Base-by-base conservation (phyloP, 2,888 invertebrate genomes). In the Nezara viridula region DNA sequence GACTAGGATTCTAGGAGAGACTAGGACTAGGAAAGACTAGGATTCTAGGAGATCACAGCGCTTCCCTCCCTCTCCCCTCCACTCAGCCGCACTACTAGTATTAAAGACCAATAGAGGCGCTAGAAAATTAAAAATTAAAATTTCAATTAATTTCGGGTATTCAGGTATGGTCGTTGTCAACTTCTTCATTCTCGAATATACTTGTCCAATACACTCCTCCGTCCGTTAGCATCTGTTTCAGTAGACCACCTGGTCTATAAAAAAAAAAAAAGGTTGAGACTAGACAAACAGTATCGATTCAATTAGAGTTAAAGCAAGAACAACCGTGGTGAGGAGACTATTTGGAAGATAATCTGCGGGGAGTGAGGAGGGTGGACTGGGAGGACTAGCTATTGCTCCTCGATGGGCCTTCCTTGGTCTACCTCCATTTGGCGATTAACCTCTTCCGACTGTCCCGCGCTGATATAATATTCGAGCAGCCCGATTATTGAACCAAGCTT, bases 321-420 rank as follows among this genome's bases (percentile, higher is more conserved):
- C 14, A 60, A 27, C 55, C 3, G 52, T 6, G 21, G 55, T n/a
- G 55, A n/a, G n/a, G 55, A 60, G 27, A 0, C 60, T 27, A 60
- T 60, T 60, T 16, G n/a, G 60, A 60, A 60, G 60, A 60, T 60
- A 60, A 60, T 60, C 60, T 60, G 60, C 60, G 60, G 60, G 60
- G 60, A 60, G 27, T 19, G 60, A 27, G 16, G 27, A 4, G 16
- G 60, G 60, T 4, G 14, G 27, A 27, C 0, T 4, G 27, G 60
- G 24, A n/a, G 9, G 55, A 55, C n/a, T 10, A n/a, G 3, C 27
- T 32, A 60, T 27, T 32, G 27, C 10, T 60, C 0, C 60, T 60
- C 27, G 27, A 27, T 16, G 9, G 60, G 3, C n/a, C 60, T 27
- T 14, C 27, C 6, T n/a, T 60, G 27, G 14, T 14, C 60, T 12